Conservation (phyloP, 2,888 invertebrate genomes). For the Andrena hattorfiana region DNA sequence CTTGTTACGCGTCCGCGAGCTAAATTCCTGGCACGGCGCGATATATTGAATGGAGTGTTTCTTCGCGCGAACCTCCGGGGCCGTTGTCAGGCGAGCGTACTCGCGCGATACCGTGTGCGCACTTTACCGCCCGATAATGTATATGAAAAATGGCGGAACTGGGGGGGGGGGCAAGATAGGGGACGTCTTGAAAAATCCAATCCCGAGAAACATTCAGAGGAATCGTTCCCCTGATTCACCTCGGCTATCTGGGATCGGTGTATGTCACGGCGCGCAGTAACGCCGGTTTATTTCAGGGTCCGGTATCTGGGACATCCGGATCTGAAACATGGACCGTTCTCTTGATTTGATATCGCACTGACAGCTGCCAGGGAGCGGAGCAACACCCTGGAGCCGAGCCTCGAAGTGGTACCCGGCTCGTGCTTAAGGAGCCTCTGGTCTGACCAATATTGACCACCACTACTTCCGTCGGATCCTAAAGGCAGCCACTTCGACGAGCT, state of each 20-base stretch:
- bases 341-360: slow-evolving; percentile 43
- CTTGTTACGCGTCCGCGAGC: slow-evolving; percentile 75
- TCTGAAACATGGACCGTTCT: not conserved
- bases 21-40: slow-evolving; percentile 56
- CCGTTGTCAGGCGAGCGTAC: not conserved
- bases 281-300: not conserved
- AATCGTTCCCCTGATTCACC: slow-evolving; percentile 16
- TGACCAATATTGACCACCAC: slow-evolving; percentile 77
- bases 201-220: not conserved
- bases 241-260: not conserved
- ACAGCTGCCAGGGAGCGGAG: slow-evolving; percentile 44
- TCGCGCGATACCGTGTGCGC: not conserved
- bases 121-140: not conserved
- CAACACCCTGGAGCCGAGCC: slow-evolving; percentile 16
- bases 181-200: slow-evolving; percentile 45
- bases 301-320: not conserved
- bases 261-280: not conserved
- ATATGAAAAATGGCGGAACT: not conserved
- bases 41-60: slow-evolving; percentile 55
- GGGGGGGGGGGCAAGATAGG: not conserved
- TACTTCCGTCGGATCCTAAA: slow-evolving; percentile 72
- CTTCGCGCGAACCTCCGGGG: slow-evolving; percentile 13
- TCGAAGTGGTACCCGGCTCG: slow-evolving; percentile 52
- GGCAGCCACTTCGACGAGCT: slow-evolving; percentile 61
- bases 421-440: slow-evolving; percentile 65